A percentile compares a stretch with the other conserved stretches of the same genome.
These are phyloP conservation scores for Epizoanthus scotinus DNA, from an alignment of 92 coral and sea anemone species.

Conservation along the genomic window DNA sequence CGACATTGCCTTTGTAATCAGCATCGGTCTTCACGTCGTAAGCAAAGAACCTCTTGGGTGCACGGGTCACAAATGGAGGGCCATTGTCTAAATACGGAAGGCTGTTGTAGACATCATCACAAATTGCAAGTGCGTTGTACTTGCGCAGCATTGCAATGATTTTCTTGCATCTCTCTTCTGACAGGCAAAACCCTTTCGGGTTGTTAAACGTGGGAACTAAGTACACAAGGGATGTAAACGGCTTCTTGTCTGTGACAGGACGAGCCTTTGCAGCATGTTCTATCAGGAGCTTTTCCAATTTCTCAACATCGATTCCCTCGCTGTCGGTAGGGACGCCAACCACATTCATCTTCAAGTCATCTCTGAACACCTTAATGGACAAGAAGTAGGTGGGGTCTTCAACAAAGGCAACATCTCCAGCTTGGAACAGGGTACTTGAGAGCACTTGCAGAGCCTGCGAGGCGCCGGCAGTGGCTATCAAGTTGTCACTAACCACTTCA, in stretches of 20 bases:
- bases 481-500: slow-evolving; percentile 58
- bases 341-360: slow-evolving; percentile 70
- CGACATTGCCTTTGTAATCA: slow-evolving; percentile 89
- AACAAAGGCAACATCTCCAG: slow-evolving; percentile 78
- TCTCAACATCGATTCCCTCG: slow-evolving; percentile 77
- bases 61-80: slow-evolving; percentile 51
- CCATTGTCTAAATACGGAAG: slow-evolving; percentile 46
- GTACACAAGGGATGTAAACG: slow-evolving; percentile 76
- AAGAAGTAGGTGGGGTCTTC: slow-evolving; percentile 93
- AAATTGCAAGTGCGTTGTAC: slow-evolving; percentile 79
- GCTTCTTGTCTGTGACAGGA: slow-evolving; percentile 51
- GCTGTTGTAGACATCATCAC: slow-evolving; percentile 95
- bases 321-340: slow-evolving; percentile 72
- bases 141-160: slow-evolving; percentile 76
- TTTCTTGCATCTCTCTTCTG: slow-evolving; percentile 66
- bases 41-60: slow-evolving; percentile 69
- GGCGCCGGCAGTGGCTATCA: slow-evolving; percentile 86
- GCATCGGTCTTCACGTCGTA: slow-evolving; percentile 79
- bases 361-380: slow-evolving; percentile 51
- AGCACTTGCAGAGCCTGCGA: slow-evolving; percentile 69
- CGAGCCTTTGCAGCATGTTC: slow-evolving; percentile 56
- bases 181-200: slow-evolving; percentile 72
- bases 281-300: slow-evolving; percentile 69
- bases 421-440: slow-evolving; percentile 49
- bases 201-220: slow-evolving; percentile 90